Evolutionary conservation across 2,113 vertebrate genomes (phyloP).

Genomic region (Halichoeres trimaculatus): DNA sequence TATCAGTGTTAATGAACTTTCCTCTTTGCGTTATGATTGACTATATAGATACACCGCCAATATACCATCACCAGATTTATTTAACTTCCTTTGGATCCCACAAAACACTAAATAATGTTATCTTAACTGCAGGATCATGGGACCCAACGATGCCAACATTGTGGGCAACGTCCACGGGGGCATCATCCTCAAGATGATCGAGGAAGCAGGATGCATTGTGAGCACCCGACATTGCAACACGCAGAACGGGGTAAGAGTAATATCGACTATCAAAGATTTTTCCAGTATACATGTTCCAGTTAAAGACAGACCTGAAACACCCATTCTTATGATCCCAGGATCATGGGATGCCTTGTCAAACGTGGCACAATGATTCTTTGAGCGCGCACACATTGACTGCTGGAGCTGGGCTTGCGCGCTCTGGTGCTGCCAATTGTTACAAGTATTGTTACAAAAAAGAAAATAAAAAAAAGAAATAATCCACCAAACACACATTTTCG

Average conservation of each 20-base stretch:
- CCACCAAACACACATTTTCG: too few species aligned
- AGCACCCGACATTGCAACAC: conserved; percentile 95
- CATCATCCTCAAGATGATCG: conserved; percentile 96
- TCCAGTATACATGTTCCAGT: too few species aligned
- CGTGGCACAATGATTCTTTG: too few species aligned
- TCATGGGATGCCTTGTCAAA: too few species aligned
- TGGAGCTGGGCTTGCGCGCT: too few species aligned
- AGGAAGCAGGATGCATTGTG: conserved; percentile 95
- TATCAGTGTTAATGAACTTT: background rate
- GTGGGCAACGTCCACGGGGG: conserved; percentile 94
- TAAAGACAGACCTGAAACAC: too few species aligned
- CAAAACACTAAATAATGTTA: background rate
- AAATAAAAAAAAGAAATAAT: too few species aligned
- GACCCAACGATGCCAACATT: conserved; percentile 93
- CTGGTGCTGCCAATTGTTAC: too few species aligned
- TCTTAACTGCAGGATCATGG: conserved; percentile 88
- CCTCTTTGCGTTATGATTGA: background rate
- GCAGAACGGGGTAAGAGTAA: conserved; percentile 84
- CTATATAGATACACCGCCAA: background rate
- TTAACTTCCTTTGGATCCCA: background rate
- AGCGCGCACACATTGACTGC: too few species aligned
- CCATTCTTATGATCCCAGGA: too few species aligned
- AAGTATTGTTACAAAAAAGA: too few species aligned
- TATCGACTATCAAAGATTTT: too few species aligned
- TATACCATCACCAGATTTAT: background rate